A percentile compares a stretch with the other conserved stretches of the same genome.
phyloP scores from a whole-genome alignment of 2,888 invertebrate genomes.

The Eretmocerus hayati region DNA sequence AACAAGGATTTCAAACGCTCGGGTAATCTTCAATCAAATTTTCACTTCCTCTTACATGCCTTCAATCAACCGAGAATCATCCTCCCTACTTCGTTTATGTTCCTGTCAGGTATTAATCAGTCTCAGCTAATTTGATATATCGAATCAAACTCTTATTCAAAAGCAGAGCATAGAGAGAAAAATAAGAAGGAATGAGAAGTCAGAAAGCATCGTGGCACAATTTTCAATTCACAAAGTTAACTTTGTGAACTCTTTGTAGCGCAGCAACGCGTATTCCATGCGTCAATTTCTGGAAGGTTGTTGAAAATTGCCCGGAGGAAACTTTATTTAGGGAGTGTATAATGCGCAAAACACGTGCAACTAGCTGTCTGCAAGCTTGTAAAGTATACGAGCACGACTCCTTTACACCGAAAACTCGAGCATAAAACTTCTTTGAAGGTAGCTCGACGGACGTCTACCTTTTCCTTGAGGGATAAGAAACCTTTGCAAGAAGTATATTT shows the following conservation, averaged over 20 bases:
- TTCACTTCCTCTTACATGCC: too few species aligned
- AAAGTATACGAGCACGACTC: slow-evolving; percentile 10
- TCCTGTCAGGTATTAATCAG: too few species aligned
- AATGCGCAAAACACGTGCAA: background rate
- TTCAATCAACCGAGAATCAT: too few species aligned
- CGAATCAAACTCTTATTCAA: too few species aligned
- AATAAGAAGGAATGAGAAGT: too few species aligned
- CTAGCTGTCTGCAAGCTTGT: slow-evolving; percentile 11
- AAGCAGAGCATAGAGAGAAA: too few species aligned
- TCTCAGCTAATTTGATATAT: too few species aligned
- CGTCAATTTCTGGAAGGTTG: background rate
- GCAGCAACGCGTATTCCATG: background rate
- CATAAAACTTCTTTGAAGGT: slow-evolving; percentile 21
- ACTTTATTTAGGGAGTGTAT: background rate
- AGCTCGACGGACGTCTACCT: background rate
- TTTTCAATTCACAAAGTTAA: slow-evolving; percentile 10
- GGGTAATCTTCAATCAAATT: too few species aligned
- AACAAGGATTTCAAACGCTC: too few species aligned
- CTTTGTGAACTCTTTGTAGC: slow-evolving; percentile 1
- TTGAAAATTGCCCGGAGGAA: slow-evolving; percentile 1
- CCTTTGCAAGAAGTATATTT: background rate
- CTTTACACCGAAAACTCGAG: slow-evolving; percentile 11
- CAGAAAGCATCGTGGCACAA: too few species aligned
- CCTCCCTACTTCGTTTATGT: too few species aligned
- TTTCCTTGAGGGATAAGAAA: slow-evolving; percentile 10